Conservation (phyloP, 2,888 invertebrate species). For the Halocaridina rubra region DNA sequence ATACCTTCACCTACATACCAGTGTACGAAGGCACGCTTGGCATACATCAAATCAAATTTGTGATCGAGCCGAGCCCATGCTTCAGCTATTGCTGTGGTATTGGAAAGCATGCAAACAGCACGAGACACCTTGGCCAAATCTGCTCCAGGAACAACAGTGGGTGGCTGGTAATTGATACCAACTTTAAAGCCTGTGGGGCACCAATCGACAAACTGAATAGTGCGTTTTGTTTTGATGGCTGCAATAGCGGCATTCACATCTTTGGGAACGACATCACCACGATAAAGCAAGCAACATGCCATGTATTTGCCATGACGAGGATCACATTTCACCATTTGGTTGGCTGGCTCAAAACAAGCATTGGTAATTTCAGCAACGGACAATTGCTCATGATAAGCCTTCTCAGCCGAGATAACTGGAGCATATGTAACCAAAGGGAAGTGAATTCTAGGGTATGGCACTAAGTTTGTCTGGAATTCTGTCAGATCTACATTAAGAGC, state of each 20-base stretch:
- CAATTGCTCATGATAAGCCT: conserved; percentile 71
- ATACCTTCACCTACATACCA: conserved; percentile 78
- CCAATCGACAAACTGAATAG: too few species aligned
- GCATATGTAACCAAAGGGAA: too few species aligned
- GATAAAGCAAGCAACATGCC: conserved; percentile 70
- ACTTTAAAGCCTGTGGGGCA: too few species aligned
- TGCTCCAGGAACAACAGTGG: background rate
- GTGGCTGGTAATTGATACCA: too few species aligned
- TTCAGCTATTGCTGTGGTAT: background rate
- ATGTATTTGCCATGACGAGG: too few species aligned
- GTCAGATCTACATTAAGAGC: conserved; percentile 84
- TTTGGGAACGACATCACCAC: conserved; percentile 94
- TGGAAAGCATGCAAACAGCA: background rate
- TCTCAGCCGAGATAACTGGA: too few species aligned
- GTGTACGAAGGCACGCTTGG: background rate
- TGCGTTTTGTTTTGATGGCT: conserved; percentile 77
- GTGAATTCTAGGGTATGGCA: conserved; percentile 92
- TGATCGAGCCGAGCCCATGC: background rate
- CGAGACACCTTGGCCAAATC: background rate
- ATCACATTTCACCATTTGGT: too few species aligned
- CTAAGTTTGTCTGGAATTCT: conserved; percentile 85
- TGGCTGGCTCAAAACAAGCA: too few species aligned
- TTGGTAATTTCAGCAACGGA: conserved; percentile 68
- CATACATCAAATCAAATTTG: background rate
- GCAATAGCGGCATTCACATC: conserved; percentile 96